Evolutionary conservation across 2,888 invertebrate genomes (phyloP).

Genomic region (Alloscopus bannaensis): DNA sequence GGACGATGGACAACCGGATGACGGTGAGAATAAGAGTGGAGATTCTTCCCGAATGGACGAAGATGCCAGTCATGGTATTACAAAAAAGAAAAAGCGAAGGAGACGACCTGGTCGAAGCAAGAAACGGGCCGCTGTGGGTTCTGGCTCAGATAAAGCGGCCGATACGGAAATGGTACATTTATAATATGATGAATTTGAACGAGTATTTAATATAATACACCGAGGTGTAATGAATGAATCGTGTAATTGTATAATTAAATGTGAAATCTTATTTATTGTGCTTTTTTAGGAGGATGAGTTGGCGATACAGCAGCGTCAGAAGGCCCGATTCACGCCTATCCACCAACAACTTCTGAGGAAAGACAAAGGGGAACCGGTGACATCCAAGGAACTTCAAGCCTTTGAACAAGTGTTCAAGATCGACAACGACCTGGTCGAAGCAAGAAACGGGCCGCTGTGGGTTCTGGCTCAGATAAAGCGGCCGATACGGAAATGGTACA

Average conservation of each 20-base stretch:
- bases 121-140: slow-evolving; percentile 34
- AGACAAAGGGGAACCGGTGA: slow-evolving; percentile 73
- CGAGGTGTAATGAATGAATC: not conserved
- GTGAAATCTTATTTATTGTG: no score
- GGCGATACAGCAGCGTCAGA: slow-evolving; percentile 78
- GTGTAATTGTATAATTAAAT: no score
- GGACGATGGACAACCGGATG: slow-evolving; percentile 77
- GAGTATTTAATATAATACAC: not conserved
- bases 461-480: slow-evolving; percentile 50
- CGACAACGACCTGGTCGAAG: slow-evolving; percentile 76
- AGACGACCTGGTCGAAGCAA: slow-evolving; percentile 74
- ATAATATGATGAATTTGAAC: not conserved
- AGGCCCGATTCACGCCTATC: slow-evolving; percentile 81
- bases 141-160: slow-evolving; percentile 48
- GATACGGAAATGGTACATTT: slow-evolving; percentile 60
- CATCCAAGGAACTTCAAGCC: slow-evolving; percentile 69
- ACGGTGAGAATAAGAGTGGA: slow-evolving; percentile 68
- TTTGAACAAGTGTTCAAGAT: slow-evolving; percentile 79
- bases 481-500: slow-evolving; percentile 63
- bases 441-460: slow-evolving; percentile 45
- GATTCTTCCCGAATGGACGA: slow-evolving; percentile 68
- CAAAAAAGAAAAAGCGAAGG: slow-evolving; percentile 82
- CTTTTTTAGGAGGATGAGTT: slow-evolving; percentile 80
- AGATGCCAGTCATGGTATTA: slow-evolving; percentile 74
- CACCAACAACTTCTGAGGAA: slow-evolving; percentile 74